Evolutionary conservation across 2,113 vertebrate genomes (phyloP).

Genomic region (Triplophysa tibetana): DNA sequence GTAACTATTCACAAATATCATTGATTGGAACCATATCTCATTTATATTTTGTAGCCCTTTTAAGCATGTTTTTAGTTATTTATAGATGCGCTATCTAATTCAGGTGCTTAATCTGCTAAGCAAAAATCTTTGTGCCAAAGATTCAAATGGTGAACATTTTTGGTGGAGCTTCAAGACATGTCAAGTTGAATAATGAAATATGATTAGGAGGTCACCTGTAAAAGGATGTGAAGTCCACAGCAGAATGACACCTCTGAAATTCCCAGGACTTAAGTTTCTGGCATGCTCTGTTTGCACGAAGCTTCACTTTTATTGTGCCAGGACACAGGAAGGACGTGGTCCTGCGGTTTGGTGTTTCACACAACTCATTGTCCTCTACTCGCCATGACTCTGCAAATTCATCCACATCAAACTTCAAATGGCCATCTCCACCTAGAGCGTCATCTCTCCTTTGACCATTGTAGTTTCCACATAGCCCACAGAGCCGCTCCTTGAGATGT

Average conservation of each 20-base stretch:
- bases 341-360: constrained; percentile 77
- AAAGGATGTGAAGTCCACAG: constrained; percentile 86
- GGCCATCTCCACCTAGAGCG: constrained; percentile 88
- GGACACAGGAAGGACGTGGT: constrained; percentile 84
- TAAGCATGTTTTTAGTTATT: no score
- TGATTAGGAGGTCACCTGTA: constrained; percentile 78
- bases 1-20: no score
- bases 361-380: constrained; percentile 89
- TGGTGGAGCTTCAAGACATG: background rate
- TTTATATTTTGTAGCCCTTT: no score
- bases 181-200: background rate
- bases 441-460: constrained; percentile 95
- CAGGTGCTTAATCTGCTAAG: background rate
- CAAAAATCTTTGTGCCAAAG: background rate
- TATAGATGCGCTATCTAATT: no score
- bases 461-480: constrained; percentile 97
- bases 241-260: constrained; percentile 91
- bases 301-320: constrained; percentile 87
- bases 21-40: no score
- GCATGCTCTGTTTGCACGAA: constrained; percentile 92
- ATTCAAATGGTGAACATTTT: background rate
- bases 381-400: constrained; percentile 97
- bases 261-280: constrained; percentile 96
- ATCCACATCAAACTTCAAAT: constrained; percentile 95
- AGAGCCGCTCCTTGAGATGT: constrained; percentile 88